These are phyloP conservation scores for Bradypodion pumilum DNA, from an alignment of 2,797 vertebrate genomes.

Conservation along the genomic window DNA sequence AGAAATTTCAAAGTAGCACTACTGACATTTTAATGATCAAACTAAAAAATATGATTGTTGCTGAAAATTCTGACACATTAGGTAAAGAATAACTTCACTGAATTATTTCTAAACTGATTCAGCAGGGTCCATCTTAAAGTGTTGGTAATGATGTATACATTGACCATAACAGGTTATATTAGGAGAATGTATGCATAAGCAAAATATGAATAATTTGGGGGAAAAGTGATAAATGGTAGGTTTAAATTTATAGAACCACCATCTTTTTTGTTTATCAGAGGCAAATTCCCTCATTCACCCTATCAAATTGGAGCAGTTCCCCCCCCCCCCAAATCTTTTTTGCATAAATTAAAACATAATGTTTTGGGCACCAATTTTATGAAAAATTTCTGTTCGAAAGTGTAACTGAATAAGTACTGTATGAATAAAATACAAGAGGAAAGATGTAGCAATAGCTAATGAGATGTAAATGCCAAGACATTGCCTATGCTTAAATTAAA, in stretches of 20 bases:
- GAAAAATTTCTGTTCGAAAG: constrained; percentile 73
- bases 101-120: background rate
- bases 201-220: too few species aligned
- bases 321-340: too few species aligned
- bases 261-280: constrained; percentile 42
- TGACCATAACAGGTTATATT: constrained; percentile 45
- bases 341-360: constrained; percentile 39
- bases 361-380: constrained; percentile 63
- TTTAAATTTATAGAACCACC: background rate
- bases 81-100: too few species aligned
- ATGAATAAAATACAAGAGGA: constrained; percentile 76
- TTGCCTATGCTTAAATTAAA: constrained; percentile 79
- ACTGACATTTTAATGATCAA: too few species aligned
- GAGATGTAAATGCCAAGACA: constrained; percentile 73
- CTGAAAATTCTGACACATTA: too few species aligned
- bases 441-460: constrained; percentile 78
- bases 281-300: constrained; percentile 41
- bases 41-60: too few species aligned
- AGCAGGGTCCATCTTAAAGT: background rate
- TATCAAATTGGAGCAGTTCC: constrained; percentile 57
- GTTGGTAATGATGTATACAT: constrained; percentile 41
- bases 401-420: constrained; percentile 72
- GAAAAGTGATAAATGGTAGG: background rate
- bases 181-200: constrained; percentile 7
- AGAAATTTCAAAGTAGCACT: too few species aligned